A percentile compares a stretch with the other conserved stretches of the same genome.
These are phyloP conservation scores for Drosophila testacea DNA, from an alignment of 2,888 invertebrate species.

Conservation along the genomic window DNA sequence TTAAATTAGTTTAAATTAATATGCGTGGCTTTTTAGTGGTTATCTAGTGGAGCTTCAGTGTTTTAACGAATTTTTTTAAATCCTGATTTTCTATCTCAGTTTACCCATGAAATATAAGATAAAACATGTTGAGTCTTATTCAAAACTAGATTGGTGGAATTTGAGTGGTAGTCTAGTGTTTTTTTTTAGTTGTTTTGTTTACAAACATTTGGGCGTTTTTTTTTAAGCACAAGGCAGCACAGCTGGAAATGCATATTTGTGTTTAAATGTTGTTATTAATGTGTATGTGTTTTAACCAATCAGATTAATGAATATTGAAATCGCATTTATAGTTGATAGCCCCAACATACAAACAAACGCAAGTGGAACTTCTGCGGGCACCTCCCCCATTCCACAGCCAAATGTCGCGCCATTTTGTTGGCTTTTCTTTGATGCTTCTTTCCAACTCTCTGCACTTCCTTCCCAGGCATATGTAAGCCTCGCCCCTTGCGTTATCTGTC, in stretches of 20 bases:
- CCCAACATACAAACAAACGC: conserved; percentile 20
- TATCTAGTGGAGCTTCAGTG: no score
- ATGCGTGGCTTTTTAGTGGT: no score
- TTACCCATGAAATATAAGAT: no score
- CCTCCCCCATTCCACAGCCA: conserved; percentile 5
- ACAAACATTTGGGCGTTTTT: no score
- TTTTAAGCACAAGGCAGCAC: no score
- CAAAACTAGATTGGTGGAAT: no score
- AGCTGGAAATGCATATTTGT: neutral
- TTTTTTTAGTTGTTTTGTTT: no score
- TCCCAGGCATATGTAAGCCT: neutral
- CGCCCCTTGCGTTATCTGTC: neutral
- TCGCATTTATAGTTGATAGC: conserved; percentile 47
- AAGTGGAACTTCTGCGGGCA: neutral
- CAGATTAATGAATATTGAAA: conserved; percentile 62
- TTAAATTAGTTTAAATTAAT: no score
- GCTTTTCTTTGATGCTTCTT: conserved; percentile 13
- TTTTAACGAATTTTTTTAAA: no score
- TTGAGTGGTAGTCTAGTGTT: no score
- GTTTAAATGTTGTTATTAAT: conserved; percentile 10
- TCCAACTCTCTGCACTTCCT: neutral
- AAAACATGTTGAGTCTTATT: no score
- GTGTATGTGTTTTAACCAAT: conserved; percentile 34
- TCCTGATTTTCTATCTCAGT: no score
- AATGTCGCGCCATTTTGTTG: conserved; percentile 39